Evolutionary conservation across 2,888 invertebrate genomes (phyloP), one percentile per base, ranked within the genome.

Genomic region (Microctonus hyperodae): DNA sequence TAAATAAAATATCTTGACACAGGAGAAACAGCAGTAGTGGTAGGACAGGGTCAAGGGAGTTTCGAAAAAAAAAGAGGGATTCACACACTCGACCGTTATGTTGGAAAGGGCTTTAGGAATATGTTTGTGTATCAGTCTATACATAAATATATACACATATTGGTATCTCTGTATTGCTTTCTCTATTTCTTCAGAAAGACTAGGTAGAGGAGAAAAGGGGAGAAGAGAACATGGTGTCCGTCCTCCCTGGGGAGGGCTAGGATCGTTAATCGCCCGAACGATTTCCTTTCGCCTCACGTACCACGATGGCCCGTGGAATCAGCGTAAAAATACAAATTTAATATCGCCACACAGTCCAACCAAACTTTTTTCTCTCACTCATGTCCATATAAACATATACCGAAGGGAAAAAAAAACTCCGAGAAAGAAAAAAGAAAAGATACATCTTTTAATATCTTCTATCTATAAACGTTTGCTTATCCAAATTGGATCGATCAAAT

Each of bases 291-390:
- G 81, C 81, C 84, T 87, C 87, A 87, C 87, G 87, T 87, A 84
- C 78, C 76, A 71, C 83, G 85, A 86, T 85, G 85, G 85, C 86
- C 86, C 85, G 86, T 85, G 86, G 87, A 87, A 87, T 87, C 87
- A 86, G 87, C 87, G 87, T 87, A 87, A 87, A 87, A 87, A 87
- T 87, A 87, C 87, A 87, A 87, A 87, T 87, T 87, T 87, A 87
- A 87, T 87, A 87, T 87, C 86, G 73, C 58, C 35, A 58, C 55
- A 63, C 62, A 50, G 51, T 62, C 62, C 59, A 63, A 51, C 33
- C 23, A 16, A 33, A 51, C 35, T 62, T 37, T 53, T 62, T 53
- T 53, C 23, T 51, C 23, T 53, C n/a, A 33, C 62, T 53, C 51
- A 7, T 25, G 44, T 44, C 44, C 44, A 40, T 25, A 59, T 44